Evolutionary conservation across 2,888 invertebrate species (phyloP).

Genomic region (Unio delphinus): DNA sequence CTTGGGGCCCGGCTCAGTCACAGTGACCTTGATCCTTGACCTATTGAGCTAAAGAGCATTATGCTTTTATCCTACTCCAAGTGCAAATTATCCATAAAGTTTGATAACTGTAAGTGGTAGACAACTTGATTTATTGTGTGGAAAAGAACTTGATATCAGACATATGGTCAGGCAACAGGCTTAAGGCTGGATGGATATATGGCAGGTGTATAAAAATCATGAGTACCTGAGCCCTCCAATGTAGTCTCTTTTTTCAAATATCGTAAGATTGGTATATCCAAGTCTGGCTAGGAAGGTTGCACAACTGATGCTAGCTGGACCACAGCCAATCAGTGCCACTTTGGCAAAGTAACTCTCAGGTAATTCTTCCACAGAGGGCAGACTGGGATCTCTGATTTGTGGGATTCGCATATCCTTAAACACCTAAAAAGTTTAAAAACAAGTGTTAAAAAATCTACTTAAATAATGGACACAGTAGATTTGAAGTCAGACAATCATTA

Average conservation of each 20-base stretch:
- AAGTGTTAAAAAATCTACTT: too few species aligned
- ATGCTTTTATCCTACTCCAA: too few species aligned
- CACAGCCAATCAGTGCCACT: conserved; percentile 93
- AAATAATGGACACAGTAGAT: too few species aligned
- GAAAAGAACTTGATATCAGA: background rate
- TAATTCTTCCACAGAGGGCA: conserved; percentile 57
- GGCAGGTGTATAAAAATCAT: background rate
- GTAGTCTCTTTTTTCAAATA: conserved; percentile 90
- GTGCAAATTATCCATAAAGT: too few species aligned
- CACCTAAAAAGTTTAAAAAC: conserved; percentile 74
- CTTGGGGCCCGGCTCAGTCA: too few species aligned
- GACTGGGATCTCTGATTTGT: conserved; percentile 85
- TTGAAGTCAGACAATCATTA: too few species aligned
- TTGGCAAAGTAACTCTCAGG: conserved; percentile 75
- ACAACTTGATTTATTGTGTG: background rate
- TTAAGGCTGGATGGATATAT: background rate
- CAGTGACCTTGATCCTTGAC: too few species aligned
- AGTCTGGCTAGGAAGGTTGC: conserved; percentile 95
- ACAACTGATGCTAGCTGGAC: conserved; percentile 96
- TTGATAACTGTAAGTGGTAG: too few species aligned
- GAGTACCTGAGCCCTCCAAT: conserved; percentile 89
- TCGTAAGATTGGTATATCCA: conserved; percentile 91
- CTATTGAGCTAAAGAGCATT: too few species aligned
- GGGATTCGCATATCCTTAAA: conserved; percentile 95
- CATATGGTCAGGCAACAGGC: background rate